Conservation (phyloP, 2,888 invertebrate genomes). For the Drosophila trichaetosa region DNA sequence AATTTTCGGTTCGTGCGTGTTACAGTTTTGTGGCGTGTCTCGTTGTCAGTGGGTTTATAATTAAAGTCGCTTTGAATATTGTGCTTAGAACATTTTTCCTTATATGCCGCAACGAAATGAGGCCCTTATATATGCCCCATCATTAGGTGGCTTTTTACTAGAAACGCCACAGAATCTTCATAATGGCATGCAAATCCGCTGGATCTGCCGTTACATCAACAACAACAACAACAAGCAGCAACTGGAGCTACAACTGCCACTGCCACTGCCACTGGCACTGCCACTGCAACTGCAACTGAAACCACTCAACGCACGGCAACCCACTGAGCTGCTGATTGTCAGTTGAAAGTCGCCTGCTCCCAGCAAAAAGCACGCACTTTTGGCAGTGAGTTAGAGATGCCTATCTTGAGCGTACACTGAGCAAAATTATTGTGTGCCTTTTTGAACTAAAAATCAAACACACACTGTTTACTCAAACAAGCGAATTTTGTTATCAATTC, state of each 20-base stretch:
- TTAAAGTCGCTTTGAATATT: slow-evolving; percentile 27
- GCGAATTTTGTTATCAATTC: background rate
- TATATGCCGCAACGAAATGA: slow-evolving; percentile 3
- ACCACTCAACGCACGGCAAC: slow-evolving; percentile 13
- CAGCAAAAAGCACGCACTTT: slow-evolving; percentile 49
- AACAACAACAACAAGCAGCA: slow-evolving; percentile 2
- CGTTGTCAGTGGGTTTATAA: slow-evolving; percentile 48
- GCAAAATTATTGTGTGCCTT: background rate
- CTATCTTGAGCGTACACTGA: slow-evolving; percentile 11
- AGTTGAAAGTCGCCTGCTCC: slow-evolving; percentile 20
- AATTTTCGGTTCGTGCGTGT: slow-evolving; percentile 68
- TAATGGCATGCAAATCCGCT: slow-evolving; percentile 57
- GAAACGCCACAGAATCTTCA: slow-evolving; percentile 4
- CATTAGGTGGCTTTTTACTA: slow-evolving; percentile 22
- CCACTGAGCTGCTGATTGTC: slow-evolving; percentile 19
- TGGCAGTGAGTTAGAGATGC: slow-evolving; percentile 18
- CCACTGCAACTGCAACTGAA: slow-evolving; percentile 25
- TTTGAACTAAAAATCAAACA: background rate
- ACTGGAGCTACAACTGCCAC: background rate
- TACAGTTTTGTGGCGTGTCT: slow-evolving; percentile 52
- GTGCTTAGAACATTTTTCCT: slow-evolving; percentile 29
- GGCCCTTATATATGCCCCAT: slow-evolving; percentile 20
- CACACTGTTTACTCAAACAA: background rate
- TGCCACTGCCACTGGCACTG: background rate
- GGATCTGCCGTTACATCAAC: slow-evolving; percentile 38